Base-by-base conservation (phyloP, 1,140 invertebrate genomes). In the Zaprionus nigranus region DNA sequence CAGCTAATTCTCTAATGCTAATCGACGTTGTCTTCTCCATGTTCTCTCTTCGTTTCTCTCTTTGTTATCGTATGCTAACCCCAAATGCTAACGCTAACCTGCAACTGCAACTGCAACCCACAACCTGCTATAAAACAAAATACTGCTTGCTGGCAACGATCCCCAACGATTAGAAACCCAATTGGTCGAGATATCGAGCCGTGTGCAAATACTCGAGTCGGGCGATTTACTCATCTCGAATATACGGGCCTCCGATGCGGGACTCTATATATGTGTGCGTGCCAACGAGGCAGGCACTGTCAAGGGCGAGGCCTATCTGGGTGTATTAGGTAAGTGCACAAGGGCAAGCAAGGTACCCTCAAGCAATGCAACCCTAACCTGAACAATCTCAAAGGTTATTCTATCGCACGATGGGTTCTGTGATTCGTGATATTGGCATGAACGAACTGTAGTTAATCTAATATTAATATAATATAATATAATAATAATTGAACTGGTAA, bases 221-320 rank as follows among this genome's bases (percentile, higher is more conserved):
- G 97, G 97, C 11, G 96, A 97, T 93, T 94, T 98, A 81, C 93
- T 98, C 68, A 96, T 99, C 68, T 96, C 97, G n/a, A 96, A 96
- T 57, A 96, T 97, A 5, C 95, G 96, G 67, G 94, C 95, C 74
- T 94, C 94, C 24, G 98, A 99, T 92, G 96, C 95, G 73, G 98
- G 98, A 49, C 95, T 96, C 86, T 99, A 99, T 91, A 96, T 96
- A 9, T 99, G 98, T 92, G 94, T 97, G 56, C 94, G 98, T 70
- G 94, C 96, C 26, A 99, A 99, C 92, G 97, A 97, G 92, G 97
- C 97, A 38, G 98, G 98, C 40, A 95, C 95, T 69, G 96, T 97
- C 7, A 95, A 96, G 85, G 97, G 95, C 65, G 96, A 97, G 75
- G 98, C 96, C 51, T 96, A 95, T 93, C 94, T 99, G 28, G 95